Percentiles rank a stretch among this genome's conserved stretches.
Evolutionary conservation across 2,113 vertebrate genomes (phyloP).

Genomic region (Nibea coibor): DNA sequence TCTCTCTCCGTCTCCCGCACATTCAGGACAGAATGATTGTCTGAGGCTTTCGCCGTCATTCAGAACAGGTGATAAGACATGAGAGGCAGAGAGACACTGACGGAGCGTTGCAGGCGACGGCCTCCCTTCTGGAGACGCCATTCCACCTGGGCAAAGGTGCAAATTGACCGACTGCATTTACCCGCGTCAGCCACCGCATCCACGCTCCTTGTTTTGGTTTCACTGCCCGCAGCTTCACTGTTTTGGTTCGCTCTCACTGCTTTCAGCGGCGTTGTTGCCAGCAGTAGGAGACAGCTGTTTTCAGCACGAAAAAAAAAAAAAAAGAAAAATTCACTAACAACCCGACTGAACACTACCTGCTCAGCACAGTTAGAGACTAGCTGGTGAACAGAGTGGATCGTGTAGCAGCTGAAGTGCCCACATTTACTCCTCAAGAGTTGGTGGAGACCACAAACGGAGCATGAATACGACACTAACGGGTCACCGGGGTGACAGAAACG

Average conservation of each 20-base stretch:
- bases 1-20: constrained; percentile 24
- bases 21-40: constrained; percentile 65
- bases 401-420: not conserved
- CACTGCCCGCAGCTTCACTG: not conserved
- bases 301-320: not conserved
- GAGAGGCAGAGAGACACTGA: constrained; percentile 44
- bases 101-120: constrained; percentile 43
- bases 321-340: not conserved
- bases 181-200: constrained; percentile 1
- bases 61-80: constrained; percentile 44
- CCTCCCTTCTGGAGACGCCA: constrained; percentile 17
- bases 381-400: not conserved
- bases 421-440: not conserved
- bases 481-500: no score
- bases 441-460: constrained; percentile 1
- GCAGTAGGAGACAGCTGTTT: not conserved
- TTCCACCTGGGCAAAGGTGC: not conserved
- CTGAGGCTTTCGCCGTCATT: constrained; percentile 61
- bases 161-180: constrained; percentile 2
- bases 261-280: not conserved
- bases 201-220: not conserved
- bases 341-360: not conserved
- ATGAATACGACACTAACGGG: no score
- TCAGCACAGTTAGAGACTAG: not conserved
- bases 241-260: not conserved